These are phyloP conservation scores for Lamellibrachia satsuma DNA, from an alignment of 2,888 invertebrate genomes.

Conservation along the genomic window DNA sequence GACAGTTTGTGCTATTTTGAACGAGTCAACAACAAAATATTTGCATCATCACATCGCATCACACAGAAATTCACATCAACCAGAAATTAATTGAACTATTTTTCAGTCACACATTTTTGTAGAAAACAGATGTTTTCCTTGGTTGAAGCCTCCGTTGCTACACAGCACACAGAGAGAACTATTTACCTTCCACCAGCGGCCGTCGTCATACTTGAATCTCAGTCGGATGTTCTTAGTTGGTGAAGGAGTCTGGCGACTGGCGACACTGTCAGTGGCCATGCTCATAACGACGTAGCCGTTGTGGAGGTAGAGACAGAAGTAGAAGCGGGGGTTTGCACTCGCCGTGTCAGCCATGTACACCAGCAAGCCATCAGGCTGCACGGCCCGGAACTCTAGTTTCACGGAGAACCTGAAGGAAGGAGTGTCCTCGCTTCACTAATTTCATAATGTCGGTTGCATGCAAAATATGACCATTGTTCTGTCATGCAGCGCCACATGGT, in stretches of 20 bases:
- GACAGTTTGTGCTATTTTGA: too few species aligned
- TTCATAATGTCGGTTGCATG: too few species aligned
- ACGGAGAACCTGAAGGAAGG: constrained; percentile 41
- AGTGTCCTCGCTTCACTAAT: background rate
- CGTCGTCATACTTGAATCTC: constrained; percentile 41
- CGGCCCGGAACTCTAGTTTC: constrained; percentile 43
- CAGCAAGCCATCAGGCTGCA: constrained; percentile 43
- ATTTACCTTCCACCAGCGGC: constrained; percentile 45
- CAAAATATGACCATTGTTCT: too few species aligned
- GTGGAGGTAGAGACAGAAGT: constrained; percentile 43
- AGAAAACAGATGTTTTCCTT: too few species aligned
- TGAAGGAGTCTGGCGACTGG: background rate
- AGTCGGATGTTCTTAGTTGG: background rate
- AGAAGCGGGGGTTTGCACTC: constrained; percentile 33
- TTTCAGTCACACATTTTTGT: background rate
- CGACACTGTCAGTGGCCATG: constrained; percentile 26
- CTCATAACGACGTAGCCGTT: constrained; percentile 39
- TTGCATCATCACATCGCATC: too few species aligned
- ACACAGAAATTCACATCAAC: too few species aligned
- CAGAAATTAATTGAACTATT: background rate
- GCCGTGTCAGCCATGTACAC: constrained; percentile 38
- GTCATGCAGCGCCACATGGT: too few species aligned
- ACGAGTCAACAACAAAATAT: too few species aligned
- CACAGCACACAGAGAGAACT: too few species aligned
- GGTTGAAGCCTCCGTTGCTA: too few species aligned